Evolutionary conservation across 2,888 invertebrate genomes (phyloP).

Genomic region (Eurytoma californica): DNA sequence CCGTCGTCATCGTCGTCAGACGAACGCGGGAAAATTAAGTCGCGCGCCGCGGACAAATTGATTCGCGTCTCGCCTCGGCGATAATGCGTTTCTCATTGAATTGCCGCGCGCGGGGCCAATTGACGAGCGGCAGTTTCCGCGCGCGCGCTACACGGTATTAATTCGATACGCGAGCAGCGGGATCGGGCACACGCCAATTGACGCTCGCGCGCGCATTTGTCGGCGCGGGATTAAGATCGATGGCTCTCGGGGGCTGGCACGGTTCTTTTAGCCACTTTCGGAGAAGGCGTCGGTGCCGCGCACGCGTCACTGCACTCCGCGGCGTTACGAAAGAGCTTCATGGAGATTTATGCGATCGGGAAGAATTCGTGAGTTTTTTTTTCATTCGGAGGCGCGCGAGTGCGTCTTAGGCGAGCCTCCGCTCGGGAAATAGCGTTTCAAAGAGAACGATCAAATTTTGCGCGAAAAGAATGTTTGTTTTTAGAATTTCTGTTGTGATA

Average conservation of each 20-base stretch:
- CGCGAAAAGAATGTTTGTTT: neutral
- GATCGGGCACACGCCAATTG: too few species aligned
- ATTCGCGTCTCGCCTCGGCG: slow-evolving; percentile 6
- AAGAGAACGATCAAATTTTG: neutral
- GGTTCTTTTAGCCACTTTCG: too few species aligned
- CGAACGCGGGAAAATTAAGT: neutral
- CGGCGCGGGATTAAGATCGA: too few species aligned
- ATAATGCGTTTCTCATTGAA: slow-evolving; percentile 9
- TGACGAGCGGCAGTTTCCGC: slow-evolving; percentile 11
- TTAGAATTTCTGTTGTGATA: neutral
- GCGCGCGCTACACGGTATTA: neutral
- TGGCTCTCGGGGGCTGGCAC: too few species aligned
- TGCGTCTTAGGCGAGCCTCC: too few species aligned
- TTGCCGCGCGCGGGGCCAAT: neutral
- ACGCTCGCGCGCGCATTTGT: too few species aligned
- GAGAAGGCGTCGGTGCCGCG: neutral
- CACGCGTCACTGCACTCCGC: neutral
- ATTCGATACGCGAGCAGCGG: neutral
- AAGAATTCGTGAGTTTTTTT: too few species aligned
- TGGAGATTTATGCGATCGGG: neutral
- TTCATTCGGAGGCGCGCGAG: too few species aligned
- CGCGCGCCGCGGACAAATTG: slow-evolving; percentile 7
- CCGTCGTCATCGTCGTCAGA: neutral
- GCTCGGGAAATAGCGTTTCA: too few species aligned
- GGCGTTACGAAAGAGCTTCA: neutral